Conservation (phyloP, 2,888 invertebrate genomes). For the Dryococelus australis region DNA sequence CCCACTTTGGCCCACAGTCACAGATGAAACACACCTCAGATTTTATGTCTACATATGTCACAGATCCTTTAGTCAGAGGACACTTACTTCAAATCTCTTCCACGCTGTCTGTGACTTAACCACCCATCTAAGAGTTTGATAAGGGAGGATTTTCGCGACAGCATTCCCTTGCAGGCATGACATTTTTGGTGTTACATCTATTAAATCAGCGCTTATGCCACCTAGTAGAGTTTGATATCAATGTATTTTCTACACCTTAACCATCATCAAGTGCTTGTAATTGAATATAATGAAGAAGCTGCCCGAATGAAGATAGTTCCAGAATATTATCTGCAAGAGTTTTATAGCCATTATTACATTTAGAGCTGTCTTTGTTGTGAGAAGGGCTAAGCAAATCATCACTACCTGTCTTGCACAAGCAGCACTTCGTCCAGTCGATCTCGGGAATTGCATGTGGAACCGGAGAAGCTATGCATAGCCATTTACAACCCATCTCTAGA, state of each 20-base stretch:
- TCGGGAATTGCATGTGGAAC: not conserved
- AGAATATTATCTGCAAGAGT: not conserved
- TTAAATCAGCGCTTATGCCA: not conserved
- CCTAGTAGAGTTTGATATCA: not conserved
- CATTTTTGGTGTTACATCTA: not conserved
- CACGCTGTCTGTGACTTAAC: not conserved
- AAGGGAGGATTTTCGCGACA: not conserved
- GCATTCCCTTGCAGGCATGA: not conserved
- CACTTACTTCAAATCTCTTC: not conserved
- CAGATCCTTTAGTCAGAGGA: not conserved
- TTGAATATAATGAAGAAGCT: not conserved
- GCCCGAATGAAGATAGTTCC: not conserved
- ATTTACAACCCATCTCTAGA: not conserved
- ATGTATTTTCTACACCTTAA: not conserved
- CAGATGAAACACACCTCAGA: not conserved
- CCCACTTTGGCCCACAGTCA: not conserved
- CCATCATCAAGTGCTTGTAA: not conserved
- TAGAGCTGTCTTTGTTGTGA: not conserved
- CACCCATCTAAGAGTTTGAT: not conserved
- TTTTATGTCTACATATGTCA: not conserved
- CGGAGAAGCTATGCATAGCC: not conserved
- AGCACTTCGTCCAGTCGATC: conserved; percentile 11
- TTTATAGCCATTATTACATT: not conserved
- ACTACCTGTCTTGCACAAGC: not conserved
- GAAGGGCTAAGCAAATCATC: not conserved